A percentile compares a stretch with the other conserved stretches of the same genome.
Evolutionary conservation across 2,888 invertebrate genomes (phyloP).

Genomic region (Mellilla xanthometata): DNA sequence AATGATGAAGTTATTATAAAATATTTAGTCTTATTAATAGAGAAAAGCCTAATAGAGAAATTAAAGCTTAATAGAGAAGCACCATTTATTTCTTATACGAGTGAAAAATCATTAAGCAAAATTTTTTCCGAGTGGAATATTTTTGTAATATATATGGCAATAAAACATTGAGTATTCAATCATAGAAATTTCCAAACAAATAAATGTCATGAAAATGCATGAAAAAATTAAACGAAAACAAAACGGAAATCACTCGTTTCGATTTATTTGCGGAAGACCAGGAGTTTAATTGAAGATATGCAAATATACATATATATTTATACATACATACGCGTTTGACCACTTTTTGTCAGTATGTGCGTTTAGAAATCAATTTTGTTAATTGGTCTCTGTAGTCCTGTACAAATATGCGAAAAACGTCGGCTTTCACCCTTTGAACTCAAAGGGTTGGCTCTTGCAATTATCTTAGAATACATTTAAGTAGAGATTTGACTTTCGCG

Average conservation of each 20-base stretch:
- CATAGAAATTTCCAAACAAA: neutral
- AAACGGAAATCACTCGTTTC: neutral
- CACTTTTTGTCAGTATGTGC: neutral
- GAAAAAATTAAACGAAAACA: neutral
- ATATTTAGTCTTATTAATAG: too few relatives aligned
- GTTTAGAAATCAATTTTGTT: conserved; percentile 22
- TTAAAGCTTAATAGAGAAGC: too few relatives aligned
- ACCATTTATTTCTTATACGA: too few relatives aligned
- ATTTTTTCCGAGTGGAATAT: too few relatives aligned
- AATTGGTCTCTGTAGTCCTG: conserved; percentile 24
- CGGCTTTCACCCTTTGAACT: conserved; percentile 6
- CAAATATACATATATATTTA: neutral
- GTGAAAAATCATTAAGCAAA: too few relatives aligned
- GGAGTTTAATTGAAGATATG: conserved; percentile 14
- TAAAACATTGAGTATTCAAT: too few relatives aligned
- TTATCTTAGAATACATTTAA: conserved; percentile 23
- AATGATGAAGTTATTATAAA: too few relatives aligned
- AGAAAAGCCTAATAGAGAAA: too few relatives aligned
- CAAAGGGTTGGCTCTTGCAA: conserved; percentile 21
- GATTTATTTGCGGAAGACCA: conserved; percentile 5
- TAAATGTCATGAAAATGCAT: conserved; percentile 4
- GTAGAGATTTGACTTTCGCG: neutral
- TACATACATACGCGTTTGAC: too few relatives aligned
- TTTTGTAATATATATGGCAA: too few relatives aligned
- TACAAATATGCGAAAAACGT: conserved; percentile 24